These are phyloP conservation scores for Polylopha cassiicola DNA, from an alignment of 2,888 invertebrate genomes.

Conservation along the genomic window DNA sequence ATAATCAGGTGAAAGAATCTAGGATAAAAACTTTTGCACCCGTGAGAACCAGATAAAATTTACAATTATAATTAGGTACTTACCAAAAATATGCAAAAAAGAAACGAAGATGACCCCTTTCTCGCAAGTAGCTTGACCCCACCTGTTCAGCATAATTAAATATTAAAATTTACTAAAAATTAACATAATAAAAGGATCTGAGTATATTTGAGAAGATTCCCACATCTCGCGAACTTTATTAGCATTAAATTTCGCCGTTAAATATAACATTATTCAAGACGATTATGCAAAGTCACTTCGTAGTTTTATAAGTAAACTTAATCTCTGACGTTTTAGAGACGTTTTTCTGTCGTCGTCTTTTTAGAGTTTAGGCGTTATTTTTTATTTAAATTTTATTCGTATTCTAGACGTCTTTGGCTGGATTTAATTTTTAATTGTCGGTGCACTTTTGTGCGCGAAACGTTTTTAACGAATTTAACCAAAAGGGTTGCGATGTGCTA, in stretches of 20 bases:
- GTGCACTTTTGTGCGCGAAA: conserved; percentile 13
- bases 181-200: conserved; percentile 32
- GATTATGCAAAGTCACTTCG: conserved; percentile 28
- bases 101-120: conserved; percentile 51
- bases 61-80: conserved; percentile 48
- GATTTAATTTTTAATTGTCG: conserved; percentile 13
- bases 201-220: conserved; percentile 36
- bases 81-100: conserved; percentile 25
- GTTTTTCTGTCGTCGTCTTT: no score
- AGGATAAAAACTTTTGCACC: no score
- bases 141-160: conserved; percentile 57
- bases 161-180: conserved; percentile 36
- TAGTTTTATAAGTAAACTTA: no score
- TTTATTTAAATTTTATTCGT: no score
- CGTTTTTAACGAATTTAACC: no score
- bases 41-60: conserved; percentile 49
- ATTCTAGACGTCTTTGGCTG: no score
- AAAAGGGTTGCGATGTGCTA: no score
- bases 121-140: conserved; percentile 48
- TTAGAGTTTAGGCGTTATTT: no score
- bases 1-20: no score
- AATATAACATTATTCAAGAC: conserved; percentile 23
- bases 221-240: conserved; percentile 43
- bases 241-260: conserved; percentile 38
- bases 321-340: no score